Conservation (phyloP, 2,113 vertebrate genomes). For the Osmerus eperlanus region DNA sequence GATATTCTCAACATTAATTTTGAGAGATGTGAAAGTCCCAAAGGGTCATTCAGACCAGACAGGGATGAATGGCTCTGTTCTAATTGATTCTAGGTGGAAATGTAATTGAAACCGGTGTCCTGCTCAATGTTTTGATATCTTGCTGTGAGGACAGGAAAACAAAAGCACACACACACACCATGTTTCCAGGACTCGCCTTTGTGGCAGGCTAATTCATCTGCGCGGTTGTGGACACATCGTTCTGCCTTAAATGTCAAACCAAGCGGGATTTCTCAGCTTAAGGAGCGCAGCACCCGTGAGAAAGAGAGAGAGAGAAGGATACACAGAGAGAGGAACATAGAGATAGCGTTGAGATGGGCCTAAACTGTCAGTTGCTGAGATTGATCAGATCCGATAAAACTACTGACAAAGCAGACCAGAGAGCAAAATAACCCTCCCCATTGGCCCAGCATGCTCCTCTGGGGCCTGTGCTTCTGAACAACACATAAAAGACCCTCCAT, state of each 20-base stretch:
- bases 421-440: neutral
- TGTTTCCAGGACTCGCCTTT: constrained; percentile 9
- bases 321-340: neutral
- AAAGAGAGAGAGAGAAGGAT: neutral
- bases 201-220: constrained; percentile 30
- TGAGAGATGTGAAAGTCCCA: neutral
- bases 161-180: constrained; percentile 14
- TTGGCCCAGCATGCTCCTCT: neutral
- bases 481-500: neutral
- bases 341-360: too few relatives aligned
- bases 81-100: neutral
- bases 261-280: constrained; percentile 12
- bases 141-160: constrained; percentile 10
- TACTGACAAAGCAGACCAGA: neutral
- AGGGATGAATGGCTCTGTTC: neutral
- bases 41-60: neutral
- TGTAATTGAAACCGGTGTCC: neutral
- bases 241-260: constrained; percentile 39
- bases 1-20: too few relatives aligned
- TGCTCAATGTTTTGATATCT: constrained; percentile 20
- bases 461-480: neutral
- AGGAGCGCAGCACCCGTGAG: neutral
- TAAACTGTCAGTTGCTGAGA: neutral
- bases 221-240: constrained; percentile 15
- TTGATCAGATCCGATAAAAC: neutral